phyloP scores from a whole-genome alignment of 2,113 vertebrate genomes.

The Thymallus thymallus region DNA sequence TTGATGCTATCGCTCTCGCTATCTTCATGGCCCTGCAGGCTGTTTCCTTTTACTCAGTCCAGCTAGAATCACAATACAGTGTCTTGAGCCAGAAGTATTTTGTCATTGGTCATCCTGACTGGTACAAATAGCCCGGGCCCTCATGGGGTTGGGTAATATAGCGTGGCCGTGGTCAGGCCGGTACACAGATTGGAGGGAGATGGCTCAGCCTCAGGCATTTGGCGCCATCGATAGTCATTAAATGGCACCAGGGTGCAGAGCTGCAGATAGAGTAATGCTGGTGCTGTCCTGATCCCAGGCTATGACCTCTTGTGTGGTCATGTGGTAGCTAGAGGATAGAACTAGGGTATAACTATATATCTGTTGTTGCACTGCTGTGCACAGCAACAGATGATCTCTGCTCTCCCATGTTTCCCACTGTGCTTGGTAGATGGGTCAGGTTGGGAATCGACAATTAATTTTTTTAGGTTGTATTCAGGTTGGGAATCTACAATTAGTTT shows the following conservation, averaged over 20 bases:
- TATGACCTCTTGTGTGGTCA: slow-evolving; percentile 15
- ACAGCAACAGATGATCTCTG: too few relatives aligned
- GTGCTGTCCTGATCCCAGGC: neutral
- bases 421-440: too few relatives aligned
- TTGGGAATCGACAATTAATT: too few relatives aligned
- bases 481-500: too few relatives aligned
- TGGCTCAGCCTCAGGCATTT: slow-evolving; percentile 30
- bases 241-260: slow-evolving; percentile 13
- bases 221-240: slow-evolving; percentile 52
- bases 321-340: neutral
- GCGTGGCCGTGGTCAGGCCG: neutral
- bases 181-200: slow-evolving; percentile 28
- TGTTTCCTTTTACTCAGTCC: slow-evolving; percentile 40
- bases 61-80: slow-evolving; percentile 36
- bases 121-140: slow-evolving; percentile 40
- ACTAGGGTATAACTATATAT: too few relatives aligned
- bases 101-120: slow-evolving; percentile 34
- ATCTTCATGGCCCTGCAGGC: slow-evolving; percentile 25
- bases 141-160: slow-evolving; percentile 36
- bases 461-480: too few relatives aligned
- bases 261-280: neutral
- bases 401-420: too few relatives aligned
- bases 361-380: too few relatives aligned
- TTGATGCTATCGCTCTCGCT: slow-evolving; percentile 54
- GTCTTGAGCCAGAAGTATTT: slow-evolving; percentile 23